Evolutionary conservation across 2,113 vertebrate species (phyloP).

Genomic region (Serranochromis macrocephalus): DNA sequence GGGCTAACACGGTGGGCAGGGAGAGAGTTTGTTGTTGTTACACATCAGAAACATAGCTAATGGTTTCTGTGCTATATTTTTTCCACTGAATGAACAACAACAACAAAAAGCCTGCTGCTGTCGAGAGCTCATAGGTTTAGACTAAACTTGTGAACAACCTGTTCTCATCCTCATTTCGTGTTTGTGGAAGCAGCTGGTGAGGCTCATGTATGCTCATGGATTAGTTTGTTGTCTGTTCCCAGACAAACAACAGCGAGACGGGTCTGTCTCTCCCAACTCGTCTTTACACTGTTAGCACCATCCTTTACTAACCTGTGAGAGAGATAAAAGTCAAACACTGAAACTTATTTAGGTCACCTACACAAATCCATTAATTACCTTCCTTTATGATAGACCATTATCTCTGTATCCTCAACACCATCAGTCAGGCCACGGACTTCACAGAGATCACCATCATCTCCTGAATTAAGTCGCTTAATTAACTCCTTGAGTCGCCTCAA

Average conservation of each 20-base stretch:
- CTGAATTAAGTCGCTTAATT: background rate
- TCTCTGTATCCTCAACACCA: background rate
- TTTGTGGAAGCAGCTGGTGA: background rate
- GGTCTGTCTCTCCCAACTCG: background rate
- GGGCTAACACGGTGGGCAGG: background rate
- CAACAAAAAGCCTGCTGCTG: rapidly evolving
- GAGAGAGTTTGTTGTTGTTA: background rate
- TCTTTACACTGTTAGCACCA: background rate
- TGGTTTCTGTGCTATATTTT: background rate
- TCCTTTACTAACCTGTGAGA: background rate
- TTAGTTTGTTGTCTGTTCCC: background rate
- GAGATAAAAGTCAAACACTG: background rate
- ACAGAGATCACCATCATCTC: background rate
- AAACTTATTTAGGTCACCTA: background rate
- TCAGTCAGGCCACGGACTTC: background rate
- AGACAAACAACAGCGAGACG: background rate
- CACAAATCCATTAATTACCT: background rate
- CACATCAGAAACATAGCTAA: background rate
- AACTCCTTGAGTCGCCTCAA: too few relatives aligned
- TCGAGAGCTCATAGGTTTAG: background rate
- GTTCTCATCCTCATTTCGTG: background rate
- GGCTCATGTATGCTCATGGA: background rate
- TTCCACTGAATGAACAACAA: background rate
- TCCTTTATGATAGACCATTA: rapidly evolving
- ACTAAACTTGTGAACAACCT: background rate